Base-by-base conservation (phyloP, 2,113 vertebrate species). In the Antechinus flavipes region DNA sequence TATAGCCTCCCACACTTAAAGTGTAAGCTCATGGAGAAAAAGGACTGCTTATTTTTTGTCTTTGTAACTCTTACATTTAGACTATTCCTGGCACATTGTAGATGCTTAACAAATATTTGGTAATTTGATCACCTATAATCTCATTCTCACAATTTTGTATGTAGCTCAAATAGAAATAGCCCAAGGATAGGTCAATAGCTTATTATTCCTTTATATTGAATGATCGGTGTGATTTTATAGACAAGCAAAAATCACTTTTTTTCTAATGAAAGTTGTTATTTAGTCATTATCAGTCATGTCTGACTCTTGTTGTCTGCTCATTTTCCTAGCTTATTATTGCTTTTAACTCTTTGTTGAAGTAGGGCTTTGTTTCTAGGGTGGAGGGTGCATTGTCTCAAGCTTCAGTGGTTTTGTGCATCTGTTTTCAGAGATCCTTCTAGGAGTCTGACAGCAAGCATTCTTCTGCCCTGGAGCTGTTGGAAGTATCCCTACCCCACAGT, bases 71-170 rank as follows among this genome's bases (percentile, higher is more conserved):
- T n/a, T 35, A 76, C 35, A n/a, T 35, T 76, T n/a, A 76, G 4
- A n/a, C 0, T 76, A 76, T n/a, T 1, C 11, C 27, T 19, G 4
- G 2, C 14, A n/a, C 1, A n/a, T 16, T 19, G 14, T 16, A n/a
- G 35, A 76, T n/a, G 27, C 12, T n/a, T 76, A n/a, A 76, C 14
- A n/a, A 76, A 19, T 19, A 76, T 14, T 19, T 76, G 30, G 19
- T 76, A 19, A 19, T 76, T 76, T n/a, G 35, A 76, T 19, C 4
- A n/a, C 35, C 19, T 8, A 84, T 42, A 42, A 84, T 84, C 68
- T 84, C 35, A 84, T 84, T 84, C n/a, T 42, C n/a, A 84, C n/a
- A 42, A 42, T 84, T 84, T 76, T 42, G 30, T 12, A 76, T 76
- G 16, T 22, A 76, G 5, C 19, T 68, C 61, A 76, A 30, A 76